These are phyloP conservation scores for Drosophila bocqueti DNA, from an alignment of 1,140 invertebrate genomes.

Conservation along the genomic window DNA sequence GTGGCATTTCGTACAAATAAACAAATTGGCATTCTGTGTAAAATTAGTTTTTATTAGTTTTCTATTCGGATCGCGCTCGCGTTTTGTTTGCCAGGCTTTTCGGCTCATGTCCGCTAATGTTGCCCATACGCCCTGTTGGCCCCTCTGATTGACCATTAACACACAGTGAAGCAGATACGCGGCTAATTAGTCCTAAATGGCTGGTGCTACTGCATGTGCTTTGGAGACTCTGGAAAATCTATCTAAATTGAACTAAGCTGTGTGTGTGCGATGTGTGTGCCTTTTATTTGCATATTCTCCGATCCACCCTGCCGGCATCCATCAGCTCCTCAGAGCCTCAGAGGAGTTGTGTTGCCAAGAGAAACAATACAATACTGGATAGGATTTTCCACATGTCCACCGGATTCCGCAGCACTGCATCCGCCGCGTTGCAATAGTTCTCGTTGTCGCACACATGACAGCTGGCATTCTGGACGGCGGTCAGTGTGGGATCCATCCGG, in stretches of 20 bases:
- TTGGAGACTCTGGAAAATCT: neutral
- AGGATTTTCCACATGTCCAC: constrained; percentile 39
- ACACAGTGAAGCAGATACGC: constrained; percentile 10
- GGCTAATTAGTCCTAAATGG: constrained; percentile 12
- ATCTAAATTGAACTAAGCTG: constrained; percentile 40
- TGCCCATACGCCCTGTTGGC: constrained; percentile 34
- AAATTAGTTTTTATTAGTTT: constrained; percentile 75
- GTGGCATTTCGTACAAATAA: constrained; percentile 68
- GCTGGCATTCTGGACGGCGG: constrained; percentile 56
- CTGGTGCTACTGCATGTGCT: constrained; percentile 6
- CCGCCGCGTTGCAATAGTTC: constrained; percentile 67
- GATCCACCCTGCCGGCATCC: neutral
- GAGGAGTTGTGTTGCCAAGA: constrained; percentile 25
- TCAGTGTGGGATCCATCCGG: constrained; percentile 69
- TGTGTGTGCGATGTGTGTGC: constrained; percentile 11
- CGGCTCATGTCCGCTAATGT: constrained; percentile 37
- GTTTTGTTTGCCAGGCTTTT: constrained; percentile 56
- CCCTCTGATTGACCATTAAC: constrained; percentile 35
- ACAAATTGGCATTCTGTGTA: constrained; percentile 70
- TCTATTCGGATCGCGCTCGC: constrained; percentile 40
- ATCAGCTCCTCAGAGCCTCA: constrained; percentile 8
- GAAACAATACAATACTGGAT: constrained; percentile 36
- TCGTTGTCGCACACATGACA: constrained; percentile 77
- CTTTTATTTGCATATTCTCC: constrained; percentile 17
- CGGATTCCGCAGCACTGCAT: constrained; percentile 1